A percentile compares a stretch with the other conserved stretches of the same genome.
phyloP scores from a whole-genome alignment of 2,113 vertebrate species.

The Siphamia tubifer region DNA sequence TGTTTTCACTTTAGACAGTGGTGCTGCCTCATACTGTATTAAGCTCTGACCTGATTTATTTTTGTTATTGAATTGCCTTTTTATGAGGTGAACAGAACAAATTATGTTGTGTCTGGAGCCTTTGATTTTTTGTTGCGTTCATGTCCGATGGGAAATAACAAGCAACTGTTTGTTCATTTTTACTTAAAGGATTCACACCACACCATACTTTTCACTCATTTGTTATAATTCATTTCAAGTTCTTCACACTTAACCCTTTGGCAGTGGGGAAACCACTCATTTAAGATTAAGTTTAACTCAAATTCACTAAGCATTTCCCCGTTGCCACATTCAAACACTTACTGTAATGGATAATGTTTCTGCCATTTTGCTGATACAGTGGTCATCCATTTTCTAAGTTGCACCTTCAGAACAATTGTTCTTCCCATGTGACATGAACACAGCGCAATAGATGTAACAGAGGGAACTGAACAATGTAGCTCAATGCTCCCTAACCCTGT shows the following conservation, averaged over 20 bases:
- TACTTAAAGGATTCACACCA: neutral
- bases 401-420: neutral
- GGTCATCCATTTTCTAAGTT: too few species aligned
- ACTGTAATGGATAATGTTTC: too few species aligned
- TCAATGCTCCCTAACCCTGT: conserved; percentile 11
- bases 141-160: neutral
- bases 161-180: neutral
- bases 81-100: conserved; percentile 21
- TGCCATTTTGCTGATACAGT: too few species aligned
- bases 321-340: neutral
- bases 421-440: conserved; percentile 18
- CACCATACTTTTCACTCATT: neutral
- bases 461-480: conserved; percentile 51
- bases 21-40: neutral
- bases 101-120: conserved; percentile 6
- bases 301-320: neutral
- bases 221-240: neutral
- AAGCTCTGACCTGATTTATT: too few species aligned
- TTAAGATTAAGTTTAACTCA: neutral
- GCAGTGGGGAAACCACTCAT: neutral
- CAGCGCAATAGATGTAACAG: conserved; percentile 12
- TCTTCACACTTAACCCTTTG: neutral
- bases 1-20: neutral
- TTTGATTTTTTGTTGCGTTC: conserved; percentile 39
- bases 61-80: conserved; percentile 18